Conservation (phyloP, 2,888 invertebrate species). For the Phoronis australis region DNA sequence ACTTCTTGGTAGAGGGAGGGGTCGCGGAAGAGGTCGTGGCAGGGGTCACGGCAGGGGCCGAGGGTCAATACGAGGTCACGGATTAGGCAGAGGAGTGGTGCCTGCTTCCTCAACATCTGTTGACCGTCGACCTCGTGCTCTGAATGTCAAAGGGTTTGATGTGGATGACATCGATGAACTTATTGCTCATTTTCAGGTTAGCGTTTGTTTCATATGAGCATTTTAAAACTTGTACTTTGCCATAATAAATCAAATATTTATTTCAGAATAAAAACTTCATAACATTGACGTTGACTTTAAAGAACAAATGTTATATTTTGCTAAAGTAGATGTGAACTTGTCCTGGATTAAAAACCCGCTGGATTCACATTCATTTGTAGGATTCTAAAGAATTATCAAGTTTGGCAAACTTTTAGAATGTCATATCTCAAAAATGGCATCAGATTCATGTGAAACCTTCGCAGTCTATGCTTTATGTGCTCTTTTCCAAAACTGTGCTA, state of each 20-base stretch:
- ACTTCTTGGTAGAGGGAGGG: conserved; percentile 31
- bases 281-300: background rate
- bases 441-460: too few relatives aligned
- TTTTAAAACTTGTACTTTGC: background rate
- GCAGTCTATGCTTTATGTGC: too few relatives aligned
- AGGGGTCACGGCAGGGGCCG: conserved; percentile 25
- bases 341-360: too few relatives aligned
- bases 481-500: too few relatives aligned
- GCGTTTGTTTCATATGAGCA: conserved; percentile 24
- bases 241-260: background rate
- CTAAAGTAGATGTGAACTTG: too few relatives aligned
- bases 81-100: conserved; percentile 24
- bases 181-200: conserved; percentile 77
- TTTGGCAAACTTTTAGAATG: too few relatives aligned
- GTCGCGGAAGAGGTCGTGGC: conserved; percentile 29
- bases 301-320: too few relatives aligned
- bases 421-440: too few relatives aligned
- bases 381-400: too few relatives aligned
- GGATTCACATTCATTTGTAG: too few relatives aligned
- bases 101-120: conserved; percentile 51
- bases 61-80: conserved; percentile 19
- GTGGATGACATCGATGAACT: conserved; percentile 76
- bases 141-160: conserved; percentile 82
- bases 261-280: background rate
- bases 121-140: conserved; percentile 79